A percentile compares a stretch with the other conserved stretches of the same genome.
Evolutionary conservation across 2,888 invertebrate species (phyloP).

Genomic region (Scaptomyza parva): DNA sequence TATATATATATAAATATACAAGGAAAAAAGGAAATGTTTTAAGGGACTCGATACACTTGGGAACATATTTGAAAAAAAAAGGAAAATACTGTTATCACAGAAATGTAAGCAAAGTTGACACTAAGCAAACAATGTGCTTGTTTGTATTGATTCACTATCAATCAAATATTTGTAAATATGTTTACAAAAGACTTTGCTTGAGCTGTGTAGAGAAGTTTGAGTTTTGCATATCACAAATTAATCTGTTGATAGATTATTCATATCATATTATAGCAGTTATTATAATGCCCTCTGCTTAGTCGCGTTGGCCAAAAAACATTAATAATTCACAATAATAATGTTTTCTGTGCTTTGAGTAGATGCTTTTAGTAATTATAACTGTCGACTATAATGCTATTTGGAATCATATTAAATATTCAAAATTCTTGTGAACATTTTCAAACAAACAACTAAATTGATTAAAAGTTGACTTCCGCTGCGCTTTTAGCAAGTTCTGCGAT

Average conservation of each 20-base stretch:
- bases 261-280: background rate
- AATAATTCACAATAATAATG: background rate
- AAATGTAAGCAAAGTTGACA: background rate
- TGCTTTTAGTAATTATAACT: background rate
- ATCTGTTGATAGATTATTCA: background rate
- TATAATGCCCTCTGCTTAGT: background rate
- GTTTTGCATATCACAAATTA: background rate
- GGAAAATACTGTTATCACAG: background rate
- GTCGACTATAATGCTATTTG: background rate
- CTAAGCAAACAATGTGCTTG: background rate
- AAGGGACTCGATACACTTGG: background rate
- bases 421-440: background rate
- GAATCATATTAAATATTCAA: slow-evolving; percentile 2
- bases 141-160: background rate
- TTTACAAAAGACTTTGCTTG: background rate
- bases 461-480: slow-evolving; percentile 4
- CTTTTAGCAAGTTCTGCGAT: background rate
- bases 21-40: background rate
- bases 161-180: slow-evolving; percentile 4
- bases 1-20: background rate
- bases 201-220: background rate
- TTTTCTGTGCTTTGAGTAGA: background rate
- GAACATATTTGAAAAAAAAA: background rate
- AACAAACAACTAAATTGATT: slow-evolving; percentile 5
- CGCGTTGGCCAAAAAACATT: background rate